Evolutionary conservation across 2,797 vertebrate genomes (phyloP).

Genomic region (Liparis tanakae): DNA sequence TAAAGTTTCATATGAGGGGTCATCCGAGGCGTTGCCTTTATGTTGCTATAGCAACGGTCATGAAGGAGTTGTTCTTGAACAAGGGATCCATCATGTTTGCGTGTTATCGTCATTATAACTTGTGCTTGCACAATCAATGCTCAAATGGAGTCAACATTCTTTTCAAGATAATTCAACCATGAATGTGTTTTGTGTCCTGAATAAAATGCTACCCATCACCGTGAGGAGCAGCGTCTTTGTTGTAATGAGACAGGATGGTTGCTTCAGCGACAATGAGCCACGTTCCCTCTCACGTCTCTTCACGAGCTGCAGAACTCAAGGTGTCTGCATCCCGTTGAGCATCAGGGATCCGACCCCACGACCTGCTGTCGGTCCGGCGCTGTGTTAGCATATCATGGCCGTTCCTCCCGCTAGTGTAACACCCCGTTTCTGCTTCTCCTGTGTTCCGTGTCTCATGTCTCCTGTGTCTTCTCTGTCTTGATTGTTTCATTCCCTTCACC

Average conservation of each 20-base stretch:
- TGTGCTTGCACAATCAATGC: neutral
- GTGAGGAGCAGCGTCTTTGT: neutral
- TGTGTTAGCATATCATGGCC: no score
- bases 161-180: neutral
- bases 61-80: neutral
- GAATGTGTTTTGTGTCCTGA: neutral
- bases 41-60: neutral
- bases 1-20: neutral
- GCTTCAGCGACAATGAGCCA: neutral
- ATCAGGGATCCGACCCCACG: slow-evolving; percentile 5
- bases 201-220: slow-evolving; percentile 7
- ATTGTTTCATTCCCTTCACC: no score
- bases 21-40: neutral
- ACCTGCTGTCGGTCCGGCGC: no score
- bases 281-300: neutral
- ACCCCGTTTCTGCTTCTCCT: no score
- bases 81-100: neutral
- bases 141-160: neutral
- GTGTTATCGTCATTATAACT: neutral
- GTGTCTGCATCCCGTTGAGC: slow-evolving; percentile 6
- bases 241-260: slow-evolving; percentile 2
- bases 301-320: neutral
- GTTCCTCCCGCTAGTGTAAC: no score
- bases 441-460: no score
- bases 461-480: no score